A percentile compares a stretch with the other conserved stretches of the same genome.
Conservation (phyloP, 2,113 vertebrate species). For the Podarcis raffonei region DNA sequence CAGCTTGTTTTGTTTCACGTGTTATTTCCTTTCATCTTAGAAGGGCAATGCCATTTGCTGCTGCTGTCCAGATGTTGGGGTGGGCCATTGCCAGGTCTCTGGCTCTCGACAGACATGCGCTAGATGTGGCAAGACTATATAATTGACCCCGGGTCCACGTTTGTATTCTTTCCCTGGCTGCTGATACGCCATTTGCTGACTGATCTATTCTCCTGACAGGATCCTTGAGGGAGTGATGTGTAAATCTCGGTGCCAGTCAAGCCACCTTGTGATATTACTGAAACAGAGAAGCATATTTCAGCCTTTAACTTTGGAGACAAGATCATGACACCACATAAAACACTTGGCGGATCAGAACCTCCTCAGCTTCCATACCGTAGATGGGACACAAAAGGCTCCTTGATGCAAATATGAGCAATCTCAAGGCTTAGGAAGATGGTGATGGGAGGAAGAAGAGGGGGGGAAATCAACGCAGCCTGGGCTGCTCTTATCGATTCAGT, state of each 20-base stretch:
- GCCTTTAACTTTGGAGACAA: conserved; percentile 14
- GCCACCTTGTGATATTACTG: conserved; percentile 33
- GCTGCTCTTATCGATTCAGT: not conserved
- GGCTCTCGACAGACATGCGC: conserved; percentile 45
- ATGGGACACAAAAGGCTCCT: not conserved
- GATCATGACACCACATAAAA: conserved; percentile 10
- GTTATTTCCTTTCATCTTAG: not conserved
- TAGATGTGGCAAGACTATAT: conserved; percentile 37
- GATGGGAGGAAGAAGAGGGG: not conserved
- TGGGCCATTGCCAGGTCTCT: conserved; percentile 55
- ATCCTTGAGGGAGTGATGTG: conserved; percentile 45
- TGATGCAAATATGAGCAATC: not conserved
- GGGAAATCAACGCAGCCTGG: not conserved
- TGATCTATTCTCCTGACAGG: conserved; percentile 43
- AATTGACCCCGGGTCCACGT: conserved; percentile 45
- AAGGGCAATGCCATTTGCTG: conserved; percentile 9
- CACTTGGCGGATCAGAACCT: not conserved
- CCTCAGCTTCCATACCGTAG: not conserved
- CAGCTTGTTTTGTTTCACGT: not conserved
- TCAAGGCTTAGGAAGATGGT: not conserved
- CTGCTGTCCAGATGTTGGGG: conserved; percentile 48
- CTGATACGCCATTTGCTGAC: conserved; percentile 8
- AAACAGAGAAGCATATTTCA: conserved; percentile 40
- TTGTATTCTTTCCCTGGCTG: conserved; percentile 35
- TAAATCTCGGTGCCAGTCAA: conserved; percentile 44